Conservation (phyloP, 2,888 invertebrate genomes). For the Tachina grossa region DNA sequence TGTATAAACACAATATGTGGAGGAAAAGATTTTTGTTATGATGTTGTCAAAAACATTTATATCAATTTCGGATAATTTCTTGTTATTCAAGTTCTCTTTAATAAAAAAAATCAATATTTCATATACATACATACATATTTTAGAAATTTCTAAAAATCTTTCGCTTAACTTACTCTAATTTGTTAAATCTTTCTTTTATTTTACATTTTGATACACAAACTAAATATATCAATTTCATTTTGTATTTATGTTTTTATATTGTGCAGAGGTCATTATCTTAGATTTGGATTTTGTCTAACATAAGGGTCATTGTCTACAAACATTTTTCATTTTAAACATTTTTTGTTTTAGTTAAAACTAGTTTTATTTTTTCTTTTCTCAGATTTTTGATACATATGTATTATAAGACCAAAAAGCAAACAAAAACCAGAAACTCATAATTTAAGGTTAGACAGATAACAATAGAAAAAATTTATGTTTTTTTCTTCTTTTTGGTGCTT, state of each 20-base stretch:
- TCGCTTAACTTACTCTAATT: slow-evolving; percentile 11
- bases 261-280: slow-evolving; percentile 57
- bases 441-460: slow-evolving; percentile 61
- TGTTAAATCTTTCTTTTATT: slow-evolving; percentile 15
- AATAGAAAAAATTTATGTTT: slow-evolving; percentile 22
- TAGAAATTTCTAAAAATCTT: not conserved
- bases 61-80: slow-evolving; percentile 29
- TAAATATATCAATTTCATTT: slow-evolving; percentile 18
- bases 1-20: not conserved
- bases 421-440: slow-evolving; percentile 60
- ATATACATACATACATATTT: too few relatives aligned
- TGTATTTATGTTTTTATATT: slow-evolving; percentile 11
- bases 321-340: slow-evolving; percentile 22
- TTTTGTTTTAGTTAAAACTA: slow-evolving; percentile 46
- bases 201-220: not conserved
- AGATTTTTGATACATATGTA: slow-evolving; percentile 43
- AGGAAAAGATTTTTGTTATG: slow-evolving; percentile 35
- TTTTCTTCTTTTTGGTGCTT: not conserved
- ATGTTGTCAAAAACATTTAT: slow-evolving; percentile 68
- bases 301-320: slow-evolving; percentile 66
- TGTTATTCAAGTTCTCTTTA: too few relatives aligned
- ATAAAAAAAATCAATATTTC: slow-evolving; percentile 54
- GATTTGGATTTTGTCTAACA: slow-evolving; percentile 37
- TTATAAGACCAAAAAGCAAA: slow-evolving; percentile 28
- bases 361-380: slow-evolving; percentile 50